Conservation (phyloP, 2,888 invertebrate genomes). For the Drepana falcataria region DNA sequence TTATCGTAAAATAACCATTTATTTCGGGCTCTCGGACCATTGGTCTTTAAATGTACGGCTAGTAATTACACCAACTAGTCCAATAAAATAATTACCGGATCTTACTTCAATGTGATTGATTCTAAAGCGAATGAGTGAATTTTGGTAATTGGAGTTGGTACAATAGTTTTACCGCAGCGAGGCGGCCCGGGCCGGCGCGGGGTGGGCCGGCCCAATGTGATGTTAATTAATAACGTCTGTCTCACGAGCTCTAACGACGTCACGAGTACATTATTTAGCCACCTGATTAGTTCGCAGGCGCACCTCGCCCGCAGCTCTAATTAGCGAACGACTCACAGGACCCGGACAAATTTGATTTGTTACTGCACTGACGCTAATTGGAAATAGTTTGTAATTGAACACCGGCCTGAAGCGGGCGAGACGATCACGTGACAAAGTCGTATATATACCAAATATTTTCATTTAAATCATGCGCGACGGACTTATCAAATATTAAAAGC, state of each 20-base stretch:
- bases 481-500: conserved; percentile 57
- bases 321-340: conserved; percentile 60
- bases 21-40: too few relatives aligned
- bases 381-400: conserved; percentile 63
- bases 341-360: conserved; percentile 67
- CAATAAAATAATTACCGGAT: neutral
- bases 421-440: conserved; percentile 22
- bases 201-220: conserved; percentile 47
- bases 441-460: conserved; percentile 34
- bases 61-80: neutral
- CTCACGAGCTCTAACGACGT: conserved; percentile 72
- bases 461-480: conserved; percentile 44
- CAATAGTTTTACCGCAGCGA: conserved; percentile 18
- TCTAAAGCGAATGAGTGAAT: neutral
- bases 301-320: conserved; percentile 66
- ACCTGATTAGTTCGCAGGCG: conserved; percentile 73
- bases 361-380: conserved; percentile 71
- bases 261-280: conserved; percentile 76
- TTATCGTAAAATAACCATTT: too few relatives aligned
- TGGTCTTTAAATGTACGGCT: too few relatives aligned
- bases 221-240: conserved; percentile 77
- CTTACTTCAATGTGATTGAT: neutral
- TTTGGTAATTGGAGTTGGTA: neutral
- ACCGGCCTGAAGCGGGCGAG: conserved; percentile 38
- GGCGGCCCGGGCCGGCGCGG: conserved; percentile 20